Percentiles rank a stretch among this genome's conserved stretches.
phyloP scores from a whole-genome alignment of 2,113 vertebrate genomes.

The Phrynocephalus versicolor region DNA sequence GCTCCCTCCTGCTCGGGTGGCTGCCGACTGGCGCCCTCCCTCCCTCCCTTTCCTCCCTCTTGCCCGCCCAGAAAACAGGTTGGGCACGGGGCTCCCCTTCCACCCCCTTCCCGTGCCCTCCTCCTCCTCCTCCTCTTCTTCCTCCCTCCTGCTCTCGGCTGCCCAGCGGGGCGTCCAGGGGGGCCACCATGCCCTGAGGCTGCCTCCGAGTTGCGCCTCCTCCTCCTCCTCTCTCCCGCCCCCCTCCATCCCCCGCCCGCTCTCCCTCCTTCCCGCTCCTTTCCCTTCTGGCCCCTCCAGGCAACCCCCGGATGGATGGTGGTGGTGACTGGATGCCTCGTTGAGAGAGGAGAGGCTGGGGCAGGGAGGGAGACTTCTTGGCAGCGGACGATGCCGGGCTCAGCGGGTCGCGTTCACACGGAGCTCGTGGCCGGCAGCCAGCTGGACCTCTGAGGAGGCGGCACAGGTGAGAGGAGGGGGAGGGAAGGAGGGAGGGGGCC shows the following conservation, averaged over 20 bases:
- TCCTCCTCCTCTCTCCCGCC: no score
- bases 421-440: slow-evolving; percentile 20
- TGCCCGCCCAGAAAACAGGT: not conserved
- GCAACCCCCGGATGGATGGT: not conserved
- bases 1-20: not conserved
- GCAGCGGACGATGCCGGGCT: not conserved
- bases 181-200: slow-evolving; percentile 20
- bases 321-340: slow-evolving; percentile 35
- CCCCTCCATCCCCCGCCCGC: not conserved
- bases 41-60: rapidly evolving
- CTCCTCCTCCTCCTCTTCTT: not conserved
- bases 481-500: not conserved
- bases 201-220: not conserved
- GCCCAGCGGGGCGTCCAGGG: slow-evolving; percentile 27
- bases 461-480: slow-evolving; percentile 46
- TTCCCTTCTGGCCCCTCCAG: not conserved
- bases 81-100: not conserved
- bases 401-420: not conserved
- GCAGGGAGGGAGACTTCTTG: slow-evolving; percentile 16
- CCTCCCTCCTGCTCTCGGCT: not conserved
- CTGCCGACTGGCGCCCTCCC: not conserved
- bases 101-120: not conserved
- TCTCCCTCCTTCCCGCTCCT: not conserved
- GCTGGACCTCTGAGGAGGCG: not conserved
- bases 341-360: not conserved